Conservation (phyloP, 2,888 invertebrate species). For the Chelonus formosanus region DNA sequence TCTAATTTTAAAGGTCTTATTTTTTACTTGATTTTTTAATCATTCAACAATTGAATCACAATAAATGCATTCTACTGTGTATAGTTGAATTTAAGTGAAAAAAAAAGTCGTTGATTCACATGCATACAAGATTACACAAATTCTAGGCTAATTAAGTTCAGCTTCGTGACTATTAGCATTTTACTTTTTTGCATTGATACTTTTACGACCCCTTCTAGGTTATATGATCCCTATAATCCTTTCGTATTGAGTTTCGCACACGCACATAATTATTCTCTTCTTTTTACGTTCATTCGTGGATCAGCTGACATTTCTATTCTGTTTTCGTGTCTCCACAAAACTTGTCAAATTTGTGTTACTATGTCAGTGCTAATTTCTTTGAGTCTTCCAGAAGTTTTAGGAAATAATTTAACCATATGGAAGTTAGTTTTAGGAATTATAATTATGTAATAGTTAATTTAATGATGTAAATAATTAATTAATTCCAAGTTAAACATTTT, state of each 20-base stretch:
- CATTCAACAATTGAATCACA: too few relatives aligned
- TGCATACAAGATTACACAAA: background rate
- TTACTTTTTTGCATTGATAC: conserved; percentile 15
- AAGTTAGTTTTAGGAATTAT: too few relatives aligned
- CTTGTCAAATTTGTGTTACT: conserved; percentile 17
- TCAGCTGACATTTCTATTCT: background rate
- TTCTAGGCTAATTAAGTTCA: conserved; percentile 48
- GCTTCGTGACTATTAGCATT: conserved; percentile 42
- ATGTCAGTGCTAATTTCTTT: background rate
- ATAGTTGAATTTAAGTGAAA: too few relatives aligned
- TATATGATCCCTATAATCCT: conserved; percentile 3
- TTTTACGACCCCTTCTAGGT: conserved; percentile 8
- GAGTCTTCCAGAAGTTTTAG: too few relatives aligned
- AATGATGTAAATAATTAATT: too few relatives aligned
- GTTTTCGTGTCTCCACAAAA: background rate
- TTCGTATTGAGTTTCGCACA: conserved; percentile 17
- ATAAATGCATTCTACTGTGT: too few relatives aligned
- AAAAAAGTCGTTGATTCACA: too few relatives aligned
- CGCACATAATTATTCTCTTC: conserved; percentile 21
- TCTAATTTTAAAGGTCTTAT: too few relatives aligned
- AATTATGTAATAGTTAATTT: too few relatives aligned
- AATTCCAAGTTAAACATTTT: too few relatives aligned
- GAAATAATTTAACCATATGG: too few relatives aligned
- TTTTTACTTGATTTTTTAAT: too few relatives aligned
- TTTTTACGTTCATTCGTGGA: conserved; percentile 16